Evolutionary conservation across 2,888 invertebrate species (phyloP), one percentile per base, ranked within the genome.

Genomic region (Acanthosepion lycidas): DNA sequence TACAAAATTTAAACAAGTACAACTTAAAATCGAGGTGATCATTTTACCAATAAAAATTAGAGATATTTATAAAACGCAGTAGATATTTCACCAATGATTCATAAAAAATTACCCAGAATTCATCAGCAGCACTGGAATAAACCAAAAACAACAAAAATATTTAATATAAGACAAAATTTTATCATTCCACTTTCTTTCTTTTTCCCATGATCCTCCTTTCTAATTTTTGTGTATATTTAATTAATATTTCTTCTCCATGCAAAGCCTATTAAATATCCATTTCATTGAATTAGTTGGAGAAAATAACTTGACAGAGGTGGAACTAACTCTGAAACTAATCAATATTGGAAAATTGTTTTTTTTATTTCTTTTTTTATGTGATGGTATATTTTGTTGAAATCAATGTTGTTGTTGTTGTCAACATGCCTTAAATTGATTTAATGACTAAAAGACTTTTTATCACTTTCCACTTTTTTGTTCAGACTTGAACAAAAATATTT

Each of bases 381-480:
- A 78, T 78, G n/a, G 78, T 78, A 78, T 78, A 78, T 33, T 78
- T 78, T 78, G n/a, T 33, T 78, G n/a, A 78, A 78, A 78, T n/a
- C n/a, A 78, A 78, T 33, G 33, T n/a, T 78, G 12, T 78, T 78
- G n/a, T 78, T n/a, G 15, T n/a, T 78, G 78, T 33, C 28, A n/a
- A 55, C 55, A 55, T 55, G 55, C 55, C 18, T 55, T 55, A 55
- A 55, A 55, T 55, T 59, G 59, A 59, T 59, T 59, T 59, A 59
- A 59, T 59, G 59, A 59, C 23, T 59, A 59, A 59, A 59, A 59
- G 59, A 59, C 59, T 59, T 59, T 59, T 59, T 59, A 23, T 23
- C 20, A 59, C 23, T 59, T 59, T 55, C 20, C 23, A 59, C 23
- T 23, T 23, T 23, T 59, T 59, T 55, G 15, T 55, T 59, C 20